Evolutionary conservation across 2,888 invertebrate genomes (phyloP).

Genomic region (Acanthosoma haemorrhoidale): DNA sequence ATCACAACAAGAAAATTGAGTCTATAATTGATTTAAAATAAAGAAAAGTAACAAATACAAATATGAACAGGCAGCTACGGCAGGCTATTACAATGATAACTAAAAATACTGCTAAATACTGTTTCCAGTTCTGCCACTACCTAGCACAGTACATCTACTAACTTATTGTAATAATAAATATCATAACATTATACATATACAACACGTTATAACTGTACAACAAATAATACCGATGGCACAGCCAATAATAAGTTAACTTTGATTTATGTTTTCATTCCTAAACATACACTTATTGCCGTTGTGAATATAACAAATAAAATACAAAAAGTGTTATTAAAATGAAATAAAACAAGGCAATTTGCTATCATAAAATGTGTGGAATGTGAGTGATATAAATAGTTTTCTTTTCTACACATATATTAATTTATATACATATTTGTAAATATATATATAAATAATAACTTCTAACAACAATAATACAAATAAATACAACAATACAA

Average conservation of each 20-base stretch:
- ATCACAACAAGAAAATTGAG: neutral
- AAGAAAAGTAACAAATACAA: neutral
- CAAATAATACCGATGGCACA: constrained; percentile 33
- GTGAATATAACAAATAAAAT: constrained; percentile 16
- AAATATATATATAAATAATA: neutral
- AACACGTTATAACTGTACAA: constrained; percentile 26
- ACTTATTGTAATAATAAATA: constrained; percentile 19
- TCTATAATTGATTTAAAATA: neutral
- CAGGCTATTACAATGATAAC: constrained; percentile 13
- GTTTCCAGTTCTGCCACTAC: neutral
- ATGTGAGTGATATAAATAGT: constrained; percentile 11
- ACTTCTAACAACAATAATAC: constrained; percentile 16
- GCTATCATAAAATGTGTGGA: constrained; percentile 8
- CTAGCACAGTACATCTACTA: neutral
- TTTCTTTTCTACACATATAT: neutral
- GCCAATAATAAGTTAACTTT: constrained; percentile 30
- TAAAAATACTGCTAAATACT: constrained; percentile 16
- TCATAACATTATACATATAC: constrained; percentile 22
- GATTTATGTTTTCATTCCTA: constrained; percentile 15
- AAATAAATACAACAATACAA: constrained; percentile 26
- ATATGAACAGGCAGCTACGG: constrained; percentile 21
- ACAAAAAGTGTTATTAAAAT: neutral
- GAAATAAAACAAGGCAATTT: constrained; percentile 15
- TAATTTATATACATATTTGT: neutral
- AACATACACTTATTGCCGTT: constrained; percentile 26